phyloP scores from a whole-genome alignment of 1,140 invertebrate species.

The Drosophila sechellia region DNA sequence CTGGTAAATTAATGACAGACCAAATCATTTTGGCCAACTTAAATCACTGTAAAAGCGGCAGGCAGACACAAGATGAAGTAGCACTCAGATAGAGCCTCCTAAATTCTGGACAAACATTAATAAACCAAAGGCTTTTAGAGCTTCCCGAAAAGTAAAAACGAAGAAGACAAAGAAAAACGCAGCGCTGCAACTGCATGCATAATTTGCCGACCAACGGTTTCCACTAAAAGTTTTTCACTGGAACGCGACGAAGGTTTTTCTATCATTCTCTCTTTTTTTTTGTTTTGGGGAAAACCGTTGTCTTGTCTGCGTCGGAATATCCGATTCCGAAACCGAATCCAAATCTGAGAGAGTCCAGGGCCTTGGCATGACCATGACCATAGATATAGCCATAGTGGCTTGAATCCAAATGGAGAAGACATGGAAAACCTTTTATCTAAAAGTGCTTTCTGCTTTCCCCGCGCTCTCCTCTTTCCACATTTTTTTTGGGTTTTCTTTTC shows the following conservation, averaged over 20 bases:
- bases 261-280: neutral
- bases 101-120: conserved; percentile 81
- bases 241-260: conserved; percentile 21
- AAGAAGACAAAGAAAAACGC: conserved; percentile 14
- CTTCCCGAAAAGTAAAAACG: conserved; percentile 2
- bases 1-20: conserved; percentile 72
- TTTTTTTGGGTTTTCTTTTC: neutral
- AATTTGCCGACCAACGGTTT: conserved; percentile 72
- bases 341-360: conserved; percentile 38
- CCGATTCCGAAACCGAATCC: conserved; percentile 14
- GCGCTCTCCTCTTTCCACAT: neutral
- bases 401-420: conserved; percentile 78
- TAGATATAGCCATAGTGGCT: conserved; percentile 45
- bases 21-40: conserved; percentile 79
- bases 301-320: conserved; percentile 22
- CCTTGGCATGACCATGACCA: conserved; percentile 60
- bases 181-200: conserved; percentile 64
- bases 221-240: conserved; percentile 71
- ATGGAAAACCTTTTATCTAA: conserved; percentile 83
- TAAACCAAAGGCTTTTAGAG: conserved; percentile 74
- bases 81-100: conserved; percentile 50
- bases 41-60: conserved; percentile 54
- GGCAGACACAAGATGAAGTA: conserved; percentile 35
- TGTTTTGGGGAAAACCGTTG: conserved; percentile 26
- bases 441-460: conserved; percentile 47